These are phyloP conservation scores for Leptopilina syphax DNA, from an alignment of 2,888 invertebrate genomes.

Conservation along the genomic window DNA sequence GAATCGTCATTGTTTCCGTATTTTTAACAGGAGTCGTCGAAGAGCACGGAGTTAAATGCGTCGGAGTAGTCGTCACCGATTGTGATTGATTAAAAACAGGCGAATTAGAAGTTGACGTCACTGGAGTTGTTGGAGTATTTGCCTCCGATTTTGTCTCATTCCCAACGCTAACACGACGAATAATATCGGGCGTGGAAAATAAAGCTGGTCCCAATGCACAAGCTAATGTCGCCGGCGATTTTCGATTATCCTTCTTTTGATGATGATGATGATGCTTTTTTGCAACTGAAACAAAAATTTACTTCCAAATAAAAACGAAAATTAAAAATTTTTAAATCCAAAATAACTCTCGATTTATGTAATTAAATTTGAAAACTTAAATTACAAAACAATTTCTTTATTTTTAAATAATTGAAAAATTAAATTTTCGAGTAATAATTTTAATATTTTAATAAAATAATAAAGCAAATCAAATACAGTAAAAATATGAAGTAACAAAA, in stretches of 20 bases:
- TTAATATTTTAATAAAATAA: no score
- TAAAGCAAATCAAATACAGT: no score
- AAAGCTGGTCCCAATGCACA: slow-evolving; percentile 80
- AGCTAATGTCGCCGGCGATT: slow-evolving; percentile 81
- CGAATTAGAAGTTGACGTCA: slow-evolving; percentile 43
- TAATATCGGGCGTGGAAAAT: slow-evolving; percentile 89
- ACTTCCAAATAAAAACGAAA: not conserved
- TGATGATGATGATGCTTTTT: slow-evolving; percentile 63
- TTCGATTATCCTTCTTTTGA: slow-evolving; percentile 77
- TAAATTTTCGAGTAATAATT: no score
- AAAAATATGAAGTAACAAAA: no score
- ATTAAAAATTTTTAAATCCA: no score
- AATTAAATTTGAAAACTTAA: no score
- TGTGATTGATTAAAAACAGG: not conserved
- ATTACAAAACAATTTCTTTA: no score
- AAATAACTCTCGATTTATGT: no score
- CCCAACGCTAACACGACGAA: slow-evolving; percentile 79
- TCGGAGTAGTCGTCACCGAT: not conserved
- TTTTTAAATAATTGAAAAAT: no score
- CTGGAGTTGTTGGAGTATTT: slow-evolving; percentile 63
- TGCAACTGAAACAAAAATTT: slow-evolving; percentile 55
- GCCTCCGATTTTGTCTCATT: slow-evolving; percentile 73
- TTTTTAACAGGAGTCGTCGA: slow-evolving; percentile 4
- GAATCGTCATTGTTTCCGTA: not conserved
- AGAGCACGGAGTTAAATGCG: not conserved